Evolutionary conservation across 2,888 invertebrate genomes (phyloP).

Genomic region (Danaus chrysippus): DNA sequence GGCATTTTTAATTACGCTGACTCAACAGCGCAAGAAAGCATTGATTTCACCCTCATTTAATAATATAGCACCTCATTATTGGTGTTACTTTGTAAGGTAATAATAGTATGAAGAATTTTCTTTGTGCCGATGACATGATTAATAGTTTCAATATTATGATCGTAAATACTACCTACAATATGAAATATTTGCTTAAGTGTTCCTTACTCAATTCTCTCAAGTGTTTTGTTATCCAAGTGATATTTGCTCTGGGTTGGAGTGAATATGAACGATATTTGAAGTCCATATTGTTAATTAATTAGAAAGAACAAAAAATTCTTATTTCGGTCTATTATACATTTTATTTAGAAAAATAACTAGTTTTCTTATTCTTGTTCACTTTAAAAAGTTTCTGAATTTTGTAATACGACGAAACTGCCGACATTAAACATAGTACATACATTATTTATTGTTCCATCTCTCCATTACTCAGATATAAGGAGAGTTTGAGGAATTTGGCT

Average conservation of each 20-base stretch:
- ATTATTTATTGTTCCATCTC: slow-evolving; percentile 28
- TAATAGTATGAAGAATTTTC: slow-evolving; percentile 21
- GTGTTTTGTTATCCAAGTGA: slow-evolving; percentile 24
- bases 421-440: slow-evolving; percentile 21
- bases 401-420: slow-evolving; percentile 18
- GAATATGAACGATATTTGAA: no score
- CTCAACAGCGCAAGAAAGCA: slow-evolving; percentile 15
- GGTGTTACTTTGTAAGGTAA: slow-evolving; percentile 12
- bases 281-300: no score
- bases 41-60: slow-evolving; percentile 17
- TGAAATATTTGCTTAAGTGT: slow-evolving; percentile 30
- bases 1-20: slow-evolving; percentile 25
- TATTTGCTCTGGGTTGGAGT: slow-evolving; percentile 14
- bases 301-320: no score
- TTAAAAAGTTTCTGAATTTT: slow-evolving; percentile 16
- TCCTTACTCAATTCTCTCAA: slow-evolving; percentile 18
- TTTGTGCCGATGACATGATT: slow-evolving; percentile 27
- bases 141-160: slow-evolving; percentile 32
- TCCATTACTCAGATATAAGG: slow-evolving; percentile 17
- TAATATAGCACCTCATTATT: slow-evolving; percentile 10
- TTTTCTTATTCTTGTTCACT: not conserved
- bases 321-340: not conserved
- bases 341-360: not conserved
- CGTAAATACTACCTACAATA: slow-evolving; percentile 28
- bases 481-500: slow-evolving; percentile 25